Evolutionary conservation across 2,113 vertebrate genomes (phyloP).

Genomic region (Cyanoderma ruficeps): DNA sequence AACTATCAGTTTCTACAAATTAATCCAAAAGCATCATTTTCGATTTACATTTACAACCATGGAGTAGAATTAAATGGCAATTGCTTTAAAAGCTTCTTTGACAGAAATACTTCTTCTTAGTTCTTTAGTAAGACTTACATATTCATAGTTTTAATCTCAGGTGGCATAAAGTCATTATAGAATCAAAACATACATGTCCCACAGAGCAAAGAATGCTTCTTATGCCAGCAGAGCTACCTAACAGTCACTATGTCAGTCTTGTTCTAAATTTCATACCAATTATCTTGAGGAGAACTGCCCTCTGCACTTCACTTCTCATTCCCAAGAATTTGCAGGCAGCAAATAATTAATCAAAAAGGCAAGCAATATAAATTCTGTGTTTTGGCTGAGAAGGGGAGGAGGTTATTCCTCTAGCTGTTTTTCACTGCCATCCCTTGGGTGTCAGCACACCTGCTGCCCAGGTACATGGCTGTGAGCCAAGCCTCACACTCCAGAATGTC

Average conservation of each 20-base stretch:
- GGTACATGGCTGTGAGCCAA: background rate
- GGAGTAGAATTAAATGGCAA: background rate
- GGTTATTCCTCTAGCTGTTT: background rate
- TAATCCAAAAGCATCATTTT: background rate
- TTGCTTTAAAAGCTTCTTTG: background rate
- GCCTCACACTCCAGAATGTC: rapidly evolving
- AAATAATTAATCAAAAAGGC: background rate
- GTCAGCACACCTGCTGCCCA: background rate
- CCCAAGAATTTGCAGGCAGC: background rate
- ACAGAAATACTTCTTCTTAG: background rate
- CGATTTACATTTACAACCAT: background rate
- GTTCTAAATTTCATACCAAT: background rate
- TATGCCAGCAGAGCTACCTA: background rate
- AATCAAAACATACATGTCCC: background rate
- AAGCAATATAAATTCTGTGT: background rate
- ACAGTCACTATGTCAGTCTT: background rate
- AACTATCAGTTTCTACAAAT: background rate
- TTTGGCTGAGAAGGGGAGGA: background rate
- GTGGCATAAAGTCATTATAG: background rate
- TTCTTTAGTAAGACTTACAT: background rate
- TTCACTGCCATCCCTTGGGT: background rate
- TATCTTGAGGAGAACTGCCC: background rate
- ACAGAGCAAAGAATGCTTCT: background rate
- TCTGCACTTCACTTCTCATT: background rate
- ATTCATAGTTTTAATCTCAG: conserved; percentile 5